Evolutionary conservation across 1,140 invertebrate species (phyloP), one percentile per base, ranked within the genome.

Genomic region (Bradysia coprophila): DNA sequence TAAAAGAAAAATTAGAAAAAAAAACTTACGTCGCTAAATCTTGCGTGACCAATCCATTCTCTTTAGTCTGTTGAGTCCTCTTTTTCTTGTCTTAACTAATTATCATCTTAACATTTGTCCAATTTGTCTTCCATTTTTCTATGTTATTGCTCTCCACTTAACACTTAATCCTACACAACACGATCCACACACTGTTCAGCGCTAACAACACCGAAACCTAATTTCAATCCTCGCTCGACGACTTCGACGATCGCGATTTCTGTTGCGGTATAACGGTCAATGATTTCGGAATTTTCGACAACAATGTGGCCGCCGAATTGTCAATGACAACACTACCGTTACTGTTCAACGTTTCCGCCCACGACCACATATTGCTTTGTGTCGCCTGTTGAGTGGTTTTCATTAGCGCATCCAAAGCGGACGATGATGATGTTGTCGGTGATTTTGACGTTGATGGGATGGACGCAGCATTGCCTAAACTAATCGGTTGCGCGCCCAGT

Each of bases 261-360:
- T 57, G 53, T 51, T 81, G 77, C 0, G 76, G 76, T 48, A 80
- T 80, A 41, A 81, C 76, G 2, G 78, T 81, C 33, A 81, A 53
- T 2, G 76, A 80, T 55, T 79, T 80, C 10, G 79, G 79, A 51
- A 81, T 80, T 61, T 78, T 80, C 36, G 78, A 76, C 61, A 81
- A 60, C 15, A 60, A 49, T 21, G 52, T 50, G 23, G 40, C 31
- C 13, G 38, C 40, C 15, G 38, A 39, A 39, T 23, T 39, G n/a
- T 39, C 38, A 18, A 38, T 39, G 2, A 13, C 22, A 22, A 10
- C 22, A 23, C 21, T 43, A 28, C 38, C 48, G 32, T 40, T 46
- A 38, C 20, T 42, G 10, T 32, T 39, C 23, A 36, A 36, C 21
- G n/a, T 10, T 38, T 38, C 36, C 4, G 36, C 36, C 36, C 36